Evolutionary conservation across 2,113 vertebrate genomes (phyloP), one percentile per base, ranked within the genome.

Genomic region (Boleophthalmus pectinirostris): DNA sequence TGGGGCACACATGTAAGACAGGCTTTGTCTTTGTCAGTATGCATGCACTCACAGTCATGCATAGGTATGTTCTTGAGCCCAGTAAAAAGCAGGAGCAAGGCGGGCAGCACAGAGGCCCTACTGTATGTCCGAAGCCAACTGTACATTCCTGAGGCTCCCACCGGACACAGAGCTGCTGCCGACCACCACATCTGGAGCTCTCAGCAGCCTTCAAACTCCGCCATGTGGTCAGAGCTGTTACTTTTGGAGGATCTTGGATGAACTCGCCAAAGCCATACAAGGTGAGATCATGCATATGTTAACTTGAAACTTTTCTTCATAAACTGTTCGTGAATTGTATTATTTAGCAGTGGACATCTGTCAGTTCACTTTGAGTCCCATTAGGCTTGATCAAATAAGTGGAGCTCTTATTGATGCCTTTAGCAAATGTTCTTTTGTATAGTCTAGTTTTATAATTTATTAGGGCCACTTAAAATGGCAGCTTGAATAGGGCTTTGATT

Each of bases 71-170:
- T 66, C 47, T 67, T 58, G 63, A 58, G 45, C 58, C 68, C 21
- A 76, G 46, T 70, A 38, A 43, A 73, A 66, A 49, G 53, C 70
- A 71, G 69, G 57, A 56, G 63, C 73, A 51, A 53, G 47, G 13
- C 56, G 46, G 78, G 81, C 57, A 82, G 77, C 73, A 89, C 85
- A 87, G 79, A 83, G 85, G 77, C 77, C 80, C 82, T 75, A 75
- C 89, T 90, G 82, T 90, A 75, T 65, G 76, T 78, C 82, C 72
- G 65, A 75, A 85, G 77, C 80, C 77, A 86, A 85, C 77, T 79
- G 69, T 83, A 78, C 85, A 89, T 90, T 90, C 85, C 82, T 79
- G 68, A 83, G 70, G 71, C 69, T 90, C 87, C 87, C 87, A 72
- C 18, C 66, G 82, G 85, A 85, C 79, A 69, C 67, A 68, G 66